A percentile compares a stretch with the other conserved stretches of the same genome.
Conservation (phyloP, 2,113 vertebrate species). For the Pachyramphus minor region DNA sequence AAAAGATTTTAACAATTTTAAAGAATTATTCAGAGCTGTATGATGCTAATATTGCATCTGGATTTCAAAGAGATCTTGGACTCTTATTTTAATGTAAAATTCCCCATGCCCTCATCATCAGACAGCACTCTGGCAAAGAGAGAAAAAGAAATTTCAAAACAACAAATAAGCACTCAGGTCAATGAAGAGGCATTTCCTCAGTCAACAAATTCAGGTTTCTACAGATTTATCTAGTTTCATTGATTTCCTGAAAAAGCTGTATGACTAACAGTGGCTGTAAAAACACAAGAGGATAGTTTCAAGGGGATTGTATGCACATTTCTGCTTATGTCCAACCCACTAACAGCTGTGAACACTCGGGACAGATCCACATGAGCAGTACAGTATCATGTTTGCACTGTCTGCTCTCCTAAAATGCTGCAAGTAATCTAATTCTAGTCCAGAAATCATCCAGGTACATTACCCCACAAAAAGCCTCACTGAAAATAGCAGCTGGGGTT, state of each 20-base stretch:
- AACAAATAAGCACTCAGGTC: neutral
- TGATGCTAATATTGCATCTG: neutral
- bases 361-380: neutral
- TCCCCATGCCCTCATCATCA: neutral
- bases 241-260: neutral
- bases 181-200: neutral
- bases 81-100: slow-evolving; percentile 32
- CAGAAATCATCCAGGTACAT: neutral
- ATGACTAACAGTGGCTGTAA: neutral
- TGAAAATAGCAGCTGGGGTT: neutral
- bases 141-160: neutral
- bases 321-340: neutral
- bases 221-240: neutral
- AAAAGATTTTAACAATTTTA: neutral
- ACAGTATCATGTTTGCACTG: neutral
- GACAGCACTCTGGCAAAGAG: neutral
- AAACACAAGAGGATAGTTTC: neutral
- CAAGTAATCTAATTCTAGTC: neutral
- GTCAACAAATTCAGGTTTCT: neutral
- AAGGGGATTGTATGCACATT: neutral
- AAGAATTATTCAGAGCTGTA: neutral
- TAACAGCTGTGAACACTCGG: neutral
- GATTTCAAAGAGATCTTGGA: neutral
- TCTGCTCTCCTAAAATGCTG: neutral
- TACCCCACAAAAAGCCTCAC: neutral